Percentiles rank a stretch among this genome's conserved stretches.
phyloP scores from a whole-genome alignment of 2,113 vertebrate species.

The Lanius collurio region DNA sequence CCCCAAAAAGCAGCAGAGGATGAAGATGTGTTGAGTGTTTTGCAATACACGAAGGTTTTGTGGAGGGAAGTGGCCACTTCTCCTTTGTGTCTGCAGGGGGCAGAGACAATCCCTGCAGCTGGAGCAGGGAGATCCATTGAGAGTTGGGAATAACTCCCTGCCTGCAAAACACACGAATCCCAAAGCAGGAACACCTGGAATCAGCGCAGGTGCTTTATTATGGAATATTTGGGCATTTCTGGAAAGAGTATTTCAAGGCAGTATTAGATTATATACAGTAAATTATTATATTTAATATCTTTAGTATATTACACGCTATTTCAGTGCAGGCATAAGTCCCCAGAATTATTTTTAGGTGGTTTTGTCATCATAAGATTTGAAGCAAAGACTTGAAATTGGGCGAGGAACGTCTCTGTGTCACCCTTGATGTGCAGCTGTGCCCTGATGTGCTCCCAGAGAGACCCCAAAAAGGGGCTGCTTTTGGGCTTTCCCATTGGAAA shows the following conservation, averaged over 20 bases:
- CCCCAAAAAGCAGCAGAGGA: background rate
- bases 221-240: background rate
- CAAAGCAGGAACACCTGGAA: background rate
- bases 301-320: background rate
- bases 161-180: background rate
- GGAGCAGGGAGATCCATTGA: background rate
- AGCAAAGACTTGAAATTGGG: background rate
- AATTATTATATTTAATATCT: background rate
- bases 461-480: background rate
- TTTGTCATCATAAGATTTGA: background rate
- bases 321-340: background rate
- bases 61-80: background rate
- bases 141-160: background rate
- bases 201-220: background rate
- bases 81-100: background rate
- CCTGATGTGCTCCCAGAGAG: background rate
- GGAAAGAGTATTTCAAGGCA: background rate
- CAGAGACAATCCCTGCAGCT: background rate
- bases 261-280: background rate
- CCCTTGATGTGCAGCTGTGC: background rate
- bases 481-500: background rate
- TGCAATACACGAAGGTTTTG: fast-evolving
- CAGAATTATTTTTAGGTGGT: background rate
- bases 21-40: background rate
- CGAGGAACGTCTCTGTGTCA: background rate